Conservation (phyloP, 2,888 invertebrate species). For the Stenodera caucasica region DNA sequence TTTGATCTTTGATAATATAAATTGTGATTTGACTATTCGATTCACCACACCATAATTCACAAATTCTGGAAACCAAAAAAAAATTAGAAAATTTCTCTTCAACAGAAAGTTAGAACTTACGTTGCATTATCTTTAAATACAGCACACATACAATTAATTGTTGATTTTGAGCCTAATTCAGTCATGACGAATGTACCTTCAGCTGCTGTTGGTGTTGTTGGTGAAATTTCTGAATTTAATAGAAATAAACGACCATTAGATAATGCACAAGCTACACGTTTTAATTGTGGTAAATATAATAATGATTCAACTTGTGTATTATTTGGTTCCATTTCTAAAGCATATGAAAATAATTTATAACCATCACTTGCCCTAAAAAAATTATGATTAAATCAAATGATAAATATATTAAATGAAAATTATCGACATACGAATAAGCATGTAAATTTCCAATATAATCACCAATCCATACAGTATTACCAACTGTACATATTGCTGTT, state of each 20-base stretch:
- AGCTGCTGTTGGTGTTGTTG: slow-evolving; percentile 63
- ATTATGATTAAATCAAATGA: slow-evolving; percentile 1
- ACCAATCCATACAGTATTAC: slow-evolving; percentile 83
- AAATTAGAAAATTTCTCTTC: slow-evolving; percentile 11
- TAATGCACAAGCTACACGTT: slow-evolving; percentile 79
- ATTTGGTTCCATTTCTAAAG: slow-evolving; percentile 70
- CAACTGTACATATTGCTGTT: slow-evolving; percentile 75
- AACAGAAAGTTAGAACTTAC: slow-evolving; percentile 42
- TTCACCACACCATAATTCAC: slow-evolving; percentile 90
- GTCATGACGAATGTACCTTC: slow-evolving; percentile 79
- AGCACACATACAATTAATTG: slow-evolving; percentile 69
- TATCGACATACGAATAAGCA: slow-evolving; percentile 74
- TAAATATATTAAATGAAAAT: neutral
- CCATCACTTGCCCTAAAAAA: slow-evolving; percentile 59
- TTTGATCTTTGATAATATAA: slow-evolving; percentile 70
- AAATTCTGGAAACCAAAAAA: slow-evolving; percentile 52
- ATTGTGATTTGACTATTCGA: slow-evolving; percentile 76
- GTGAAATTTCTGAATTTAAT: slow-evolving; percentile 65
- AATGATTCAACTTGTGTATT: slow-evolving; percentile 70
- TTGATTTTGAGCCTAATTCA: slow-evolving; percentile 71
- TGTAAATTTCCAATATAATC: slow-evolving; percentile 85
- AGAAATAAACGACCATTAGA: slow-evolving; percentile 78
- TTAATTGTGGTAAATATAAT: slow-evolving; percentile 66
- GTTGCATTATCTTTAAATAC: slow-evolving; percentile 55
- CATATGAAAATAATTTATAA: slow-evolving; percentile 63